These are phyloP conservation scores for Plutella xylostella DNA, from an alignment of 2,888 invertebrate genomes.

Conservation along the genomic window DNA sequence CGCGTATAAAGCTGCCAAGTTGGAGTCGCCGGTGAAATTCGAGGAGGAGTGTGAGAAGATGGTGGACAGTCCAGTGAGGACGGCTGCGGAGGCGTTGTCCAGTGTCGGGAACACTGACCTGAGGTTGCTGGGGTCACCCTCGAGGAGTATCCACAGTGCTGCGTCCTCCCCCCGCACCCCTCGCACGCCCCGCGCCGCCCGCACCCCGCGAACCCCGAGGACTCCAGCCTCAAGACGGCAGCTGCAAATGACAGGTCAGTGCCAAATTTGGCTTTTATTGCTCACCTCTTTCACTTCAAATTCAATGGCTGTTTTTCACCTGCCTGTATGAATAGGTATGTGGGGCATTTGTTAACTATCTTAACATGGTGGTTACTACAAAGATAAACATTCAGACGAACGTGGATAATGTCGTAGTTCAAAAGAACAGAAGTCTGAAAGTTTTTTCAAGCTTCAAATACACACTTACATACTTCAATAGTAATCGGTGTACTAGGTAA, in stretches of 20 bases:
- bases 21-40: constrained; percentile 60
- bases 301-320: too few species aligned
- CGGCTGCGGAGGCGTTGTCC: constrained; percentile 48
- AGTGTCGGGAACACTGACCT: constrained; percentile 55
- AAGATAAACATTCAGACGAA: too few species aligned
- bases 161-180: constrained; percentile 43
- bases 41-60: constrained; percentile 52
- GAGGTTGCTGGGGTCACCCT: constrained; percentile 51
- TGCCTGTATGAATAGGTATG: too few species aligned
- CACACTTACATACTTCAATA: too few species aligned
- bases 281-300: neutral
- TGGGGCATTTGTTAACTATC: too few species aligned
- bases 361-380: too few species aligned
- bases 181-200: constrained; percentile 43
- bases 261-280: neutral
- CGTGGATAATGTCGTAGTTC: too few species aligned
- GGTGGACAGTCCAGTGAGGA: constrained; percentile 42
- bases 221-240: constrained; percentile 62
- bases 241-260: constrained; percentile 66
- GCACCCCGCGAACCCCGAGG: constrained; percentile 55
- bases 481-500: too few species aligned
- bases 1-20: constrained; percentile 41
- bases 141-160: constrained; percentile 37
- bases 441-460: too few species aligned
- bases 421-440: too few species aligned